Conservation (phyloP, 30 jellyfish, hydroid and myxozoan genomes). For the Phacellophora camtschatica region DNA sequence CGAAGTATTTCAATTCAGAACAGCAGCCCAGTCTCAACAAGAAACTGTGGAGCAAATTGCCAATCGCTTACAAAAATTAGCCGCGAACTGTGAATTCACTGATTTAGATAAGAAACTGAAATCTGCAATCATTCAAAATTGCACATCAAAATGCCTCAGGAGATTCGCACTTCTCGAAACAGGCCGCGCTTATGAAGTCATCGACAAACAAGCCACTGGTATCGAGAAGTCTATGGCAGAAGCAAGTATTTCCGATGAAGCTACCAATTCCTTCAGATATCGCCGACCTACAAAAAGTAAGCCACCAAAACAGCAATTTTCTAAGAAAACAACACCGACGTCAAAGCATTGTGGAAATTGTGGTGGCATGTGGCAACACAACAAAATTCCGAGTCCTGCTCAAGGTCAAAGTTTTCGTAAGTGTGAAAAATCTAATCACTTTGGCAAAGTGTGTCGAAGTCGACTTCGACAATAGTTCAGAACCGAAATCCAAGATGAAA, state of each 20-base stretch:
- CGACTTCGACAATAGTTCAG: too few relatives aligned
- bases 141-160: slow-evolving; percentile 11
- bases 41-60: slow-evolving; percentile 15
- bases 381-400: too few relatives aligned
- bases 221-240: not conserved
- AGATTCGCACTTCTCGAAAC: slow-evolving; percentile 14
- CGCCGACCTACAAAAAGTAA: not conserved
- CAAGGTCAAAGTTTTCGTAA: too few relatives aligned
- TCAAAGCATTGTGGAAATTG: too few relatives aligned
- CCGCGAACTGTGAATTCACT: not conserved
- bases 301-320: not conserved
- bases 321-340: not conserved
- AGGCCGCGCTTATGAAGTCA: not conserved
- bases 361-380: too few relatives aligned
- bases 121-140: slow-evolving; percentile 11
- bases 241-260: not conserved
- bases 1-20: slow-evolving; percentile 4
- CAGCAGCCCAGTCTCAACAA: not conserved
- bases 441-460: too few relatives aligned
- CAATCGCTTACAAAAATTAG: not conserved
- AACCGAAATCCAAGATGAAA: too few relatives aligned
- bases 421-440: too few relatives aligned
- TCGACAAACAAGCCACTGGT: slow-evolving; percentile 7
- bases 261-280: not conserved
- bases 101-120: not conserved